Conservation (phyloP, 2,797 vertebrate species). For the Antennarius maculatus region DNA sequence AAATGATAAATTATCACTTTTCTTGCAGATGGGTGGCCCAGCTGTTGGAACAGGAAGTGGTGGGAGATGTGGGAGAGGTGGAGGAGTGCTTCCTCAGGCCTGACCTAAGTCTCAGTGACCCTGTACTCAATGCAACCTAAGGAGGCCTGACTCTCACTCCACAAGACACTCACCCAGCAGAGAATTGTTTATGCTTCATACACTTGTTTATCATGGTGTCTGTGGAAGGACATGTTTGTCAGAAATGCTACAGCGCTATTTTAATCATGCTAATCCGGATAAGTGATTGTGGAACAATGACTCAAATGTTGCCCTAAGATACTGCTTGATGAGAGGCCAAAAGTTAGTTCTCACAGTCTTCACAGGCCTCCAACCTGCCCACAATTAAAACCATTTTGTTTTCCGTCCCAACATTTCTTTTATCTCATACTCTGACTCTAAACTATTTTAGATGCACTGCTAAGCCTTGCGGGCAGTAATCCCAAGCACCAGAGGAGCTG, state of each 20-base stretch:
- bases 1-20: constrained; percentile 23
- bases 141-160: constrained; percentile 28
- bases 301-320: constrained; percentile 10
- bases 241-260: neutral
- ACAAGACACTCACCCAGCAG: constrained; percentile 13
- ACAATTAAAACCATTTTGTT: constrained; percentile 39
- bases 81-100: constrained; percentile 27
- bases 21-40: constrained; percentile 15
- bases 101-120: constrained; percentile 57
- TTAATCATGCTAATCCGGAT: constrained; percentile 8
- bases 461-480: constrained; percentile 48
- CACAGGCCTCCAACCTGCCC: constrained; percentile 43
- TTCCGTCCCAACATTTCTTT: constrained; percentile 44
- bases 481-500: constrained; percentile 36
- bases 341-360: constrained; percentile 7
- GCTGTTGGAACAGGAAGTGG: constrained; percentile 62
- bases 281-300: constrained; percentile 26
- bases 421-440: constrained; percentile 41
- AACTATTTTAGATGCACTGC: constrained; percentile 50
- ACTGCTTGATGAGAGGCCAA: constrained; percentile 21
- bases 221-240: constrained; percentile 4
- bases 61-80: constrained; percentile 57
- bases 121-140: constrained; percentile 29
- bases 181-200: constrained; percentile 4
- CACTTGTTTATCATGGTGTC: constrained; percentile 2